Evolutionary conservation across 37 sponge, comb jelly and placozoan species (phyloP), one percentile per base, ranked within the genome.

Genomic region (Trichoplax adhaerens): DNA sequence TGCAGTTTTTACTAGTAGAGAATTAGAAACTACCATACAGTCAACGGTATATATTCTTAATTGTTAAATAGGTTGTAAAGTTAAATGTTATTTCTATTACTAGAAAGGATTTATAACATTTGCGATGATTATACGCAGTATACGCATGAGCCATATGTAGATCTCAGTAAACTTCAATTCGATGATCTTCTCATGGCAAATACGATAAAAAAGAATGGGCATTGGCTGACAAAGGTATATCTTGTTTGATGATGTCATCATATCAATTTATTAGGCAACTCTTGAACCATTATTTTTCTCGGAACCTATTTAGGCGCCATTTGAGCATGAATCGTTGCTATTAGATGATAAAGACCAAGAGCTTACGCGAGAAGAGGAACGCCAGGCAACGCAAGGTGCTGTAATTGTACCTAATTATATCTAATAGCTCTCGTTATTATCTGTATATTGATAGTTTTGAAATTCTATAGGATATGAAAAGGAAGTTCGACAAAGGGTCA

Each of bases 251-350:
- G 29, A 29, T 29, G 29, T 29, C 29, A 29, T 29, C 29, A 29
- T 29, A 29, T 29, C 29, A 29, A 29, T 29, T 29, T 29, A 29
- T 29, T 29, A 29, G 29, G 29, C 29, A 29, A 29, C 29, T 29
- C 29, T 29, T 29, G 29, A 29, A 29, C 29, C 29, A 74, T 64
- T 64, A 4, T 12, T 12, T 52, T 58, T 47, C 1, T 47, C 10
- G 48, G 50, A 52, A 52, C 46, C 64, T 7, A 29, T 58, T 6
- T 57, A 90, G 91, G 64, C 79, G 6, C 91, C 91, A 1, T 83
- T 90, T 68, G 81, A 86, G 62, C 87, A 83, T 52, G 91, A 90
- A 58, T 90, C 91, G 0, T 75, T 88, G 55, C 76, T 86, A n/a
- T 29, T 87, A 8, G 88, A 86, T 58, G 75, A 75, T 54, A 58